Percentiles rank a stretch among this genome's conserved stretches.
Evolutionary conservation across 2,113 vertebrate genomes (phyloP).

Genomic region (Physeter macrocephalus): DNA sequence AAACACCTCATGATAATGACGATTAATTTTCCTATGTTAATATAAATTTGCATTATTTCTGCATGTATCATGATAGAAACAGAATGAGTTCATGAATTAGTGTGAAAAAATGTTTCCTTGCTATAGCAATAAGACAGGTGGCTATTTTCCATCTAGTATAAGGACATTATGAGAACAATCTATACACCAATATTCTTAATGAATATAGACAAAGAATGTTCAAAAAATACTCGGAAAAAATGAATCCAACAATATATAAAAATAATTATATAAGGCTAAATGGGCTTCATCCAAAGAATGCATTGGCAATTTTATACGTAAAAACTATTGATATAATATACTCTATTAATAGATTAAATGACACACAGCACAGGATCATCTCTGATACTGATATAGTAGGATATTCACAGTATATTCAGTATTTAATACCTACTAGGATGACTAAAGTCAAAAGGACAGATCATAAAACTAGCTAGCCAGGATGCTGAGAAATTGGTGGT

Average conservation of each 20-base stretch:
- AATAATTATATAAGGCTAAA: background rate
- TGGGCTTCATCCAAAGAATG: background rate
- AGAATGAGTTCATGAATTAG: constrained; percentile 23
- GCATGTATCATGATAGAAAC: background rate
- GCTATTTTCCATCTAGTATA: background rate
- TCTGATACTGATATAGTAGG: background rate
- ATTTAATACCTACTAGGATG: background rate
- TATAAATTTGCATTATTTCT: background rate
- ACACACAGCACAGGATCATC: background rate
- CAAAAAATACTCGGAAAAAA: background rate
- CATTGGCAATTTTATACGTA: background rate
- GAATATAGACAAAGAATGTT: background rate
- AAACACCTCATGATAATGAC: background rate
- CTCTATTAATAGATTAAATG: background rate
- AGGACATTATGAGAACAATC: background rate
- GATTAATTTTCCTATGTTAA: background rate
- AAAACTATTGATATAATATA: background rate
- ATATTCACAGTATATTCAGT: background rate
- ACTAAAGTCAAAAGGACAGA: background rate
- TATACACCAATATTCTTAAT: background rate
- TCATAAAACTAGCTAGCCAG: background rate
- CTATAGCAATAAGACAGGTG: background rate
- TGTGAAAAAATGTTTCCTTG: constrained; percentile 16
- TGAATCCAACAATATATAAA: background rate
- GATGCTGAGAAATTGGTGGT: background rate